Conservation (phyloP, 2,113 vertebrate genomes). For the Nestor notabilis region DNA sequence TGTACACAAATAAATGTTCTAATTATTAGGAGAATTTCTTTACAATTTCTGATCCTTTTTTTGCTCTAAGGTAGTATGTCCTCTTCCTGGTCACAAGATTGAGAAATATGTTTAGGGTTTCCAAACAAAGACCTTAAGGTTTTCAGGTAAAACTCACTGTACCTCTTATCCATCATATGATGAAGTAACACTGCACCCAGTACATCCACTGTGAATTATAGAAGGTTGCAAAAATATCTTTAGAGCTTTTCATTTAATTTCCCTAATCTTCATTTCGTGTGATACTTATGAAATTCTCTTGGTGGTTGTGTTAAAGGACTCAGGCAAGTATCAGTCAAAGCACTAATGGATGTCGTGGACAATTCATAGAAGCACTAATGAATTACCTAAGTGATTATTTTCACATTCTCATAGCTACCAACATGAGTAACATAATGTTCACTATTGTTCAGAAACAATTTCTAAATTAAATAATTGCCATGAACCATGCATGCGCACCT, state of each 20-base stretch:
- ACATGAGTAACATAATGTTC: neutral
- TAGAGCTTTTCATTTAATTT: neutral
- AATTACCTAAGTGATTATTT: neutral
- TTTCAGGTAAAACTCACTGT: neutral
- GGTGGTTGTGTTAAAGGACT: neutral
- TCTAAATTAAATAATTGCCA: neutral
- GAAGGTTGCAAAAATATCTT: neutral
- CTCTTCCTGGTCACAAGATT: neutral
- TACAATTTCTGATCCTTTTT: neutral
- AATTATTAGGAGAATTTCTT: neutral
- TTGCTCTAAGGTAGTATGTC: neutral
- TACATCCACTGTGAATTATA: neutral
- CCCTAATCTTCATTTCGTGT: neutral
- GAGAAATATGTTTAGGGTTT: neutral
- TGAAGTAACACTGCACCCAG: neutral
- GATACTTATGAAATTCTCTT: neutral
- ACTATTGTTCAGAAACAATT: neutral
- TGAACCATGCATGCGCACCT: neutral
- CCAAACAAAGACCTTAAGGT: neutral
- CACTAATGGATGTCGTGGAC: neutral
- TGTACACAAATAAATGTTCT: neutral
- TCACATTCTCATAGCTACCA: neutral
- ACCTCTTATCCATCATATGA: neutral
- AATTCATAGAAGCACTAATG: neutral
- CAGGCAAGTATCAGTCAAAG: neutral